phyloP scores from a whole-genome alignment of 2,797 vertebrate species.

The Clamator glandarius region DNA sequence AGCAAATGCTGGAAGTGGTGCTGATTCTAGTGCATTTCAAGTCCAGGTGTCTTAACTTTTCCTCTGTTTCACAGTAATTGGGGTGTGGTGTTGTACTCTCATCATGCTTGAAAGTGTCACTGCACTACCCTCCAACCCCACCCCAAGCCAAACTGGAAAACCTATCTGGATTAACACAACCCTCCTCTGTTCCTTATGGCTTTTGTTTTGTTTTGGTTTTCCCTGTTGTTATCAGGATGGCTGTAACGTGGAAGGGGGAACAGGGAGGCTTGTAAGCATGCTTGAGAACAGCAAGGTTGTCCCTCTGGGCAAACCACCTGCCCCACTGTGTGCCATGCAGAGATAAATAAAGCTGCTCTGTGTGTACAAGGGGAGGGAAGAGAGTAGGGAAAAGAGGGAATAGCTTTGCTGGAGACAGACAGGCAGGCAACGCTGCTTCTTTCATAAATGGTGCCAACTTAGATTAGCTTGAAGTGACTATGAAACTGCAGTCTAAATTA shows the following conservation, averaged over 20 bases:
- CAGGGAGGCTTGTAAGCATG: rapidly evolving
- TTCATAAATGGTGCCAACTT: not conserved
- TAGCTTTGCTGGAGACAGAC: not conserved
- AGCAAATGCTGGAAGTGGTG: not conserved
- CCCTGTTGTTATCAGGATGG: not conserved
- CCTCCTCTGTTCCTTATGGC: not conserved
- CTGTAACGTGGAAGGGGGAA: not conserved
- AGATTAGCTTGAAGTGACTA: constrained; percentile 42
- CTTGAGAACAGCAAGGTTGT: not conserved
- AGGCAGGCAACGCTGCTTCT: not conserved
- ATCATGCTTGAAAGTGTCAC: not conserved
- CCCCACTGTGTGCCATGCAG: not conserved
- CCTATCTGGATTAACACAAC: not conserved
- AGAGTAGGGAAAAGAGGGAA: not conserved
- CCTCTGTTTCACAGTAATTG: not conserved
- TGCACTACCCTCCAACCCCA: not conserved
- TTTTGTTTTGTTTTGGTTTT: not conserved
- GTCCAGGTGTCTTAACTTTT: not conserved
- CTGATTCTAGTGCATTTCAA: not conserved
- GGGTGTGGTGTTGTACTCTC: not conserved
- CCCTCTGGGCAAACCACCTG: not conserved
- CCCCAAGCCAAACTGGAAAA: not conserved
- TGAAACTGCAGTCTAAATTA: constrained; percentile 40
- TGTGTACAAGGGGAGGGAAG: not conserved
- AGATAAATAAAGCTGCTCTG: not conserved